Conservation (phyloP, 2,888 invertebrate species). For the Cremastinae sp. region DNA sequence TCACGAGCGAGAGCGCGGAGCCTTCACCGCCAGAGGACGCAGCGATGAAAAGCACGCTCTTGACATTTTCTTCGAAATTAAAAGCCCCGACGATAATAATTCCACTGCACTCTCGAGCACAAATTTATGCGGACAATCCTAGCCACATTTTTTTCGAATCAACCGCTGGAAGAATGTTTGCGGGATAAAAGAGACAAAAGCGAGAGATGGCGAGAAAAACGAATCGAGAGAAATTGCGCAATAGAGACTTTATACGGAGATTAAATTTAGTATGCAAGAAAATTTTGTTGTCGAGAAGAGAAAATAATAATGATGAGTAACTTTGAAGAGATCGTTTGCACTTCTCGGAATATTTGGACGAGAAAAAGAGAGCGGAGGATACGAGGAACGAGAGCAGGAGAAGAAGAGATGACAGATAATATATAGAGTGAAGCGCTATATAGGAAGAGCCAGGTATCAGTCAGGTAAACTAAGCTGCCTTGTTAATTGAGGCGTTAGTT, state of each 20-base stretch:
- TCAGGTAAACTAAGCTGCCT: slow-evolving; percentile 58
- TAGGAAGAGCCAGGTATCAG: slow-evolving; percentile 55
- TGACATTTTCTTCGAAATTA: slow-evolving; percentile 58
- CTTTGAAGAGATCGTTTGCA: too few species aligned
- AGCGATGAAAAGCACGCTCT: slow-evolving; percentile 47
- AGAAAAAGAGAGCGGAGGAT: slow-evolving; percentile 1
- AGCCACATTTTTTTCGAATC: too few species aligned
- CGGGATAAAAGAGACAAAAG: too few species aligned
- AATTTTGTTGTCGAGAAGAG: too few species aligned
- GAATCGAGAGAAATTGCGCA: slow-evolving; percentile 17
- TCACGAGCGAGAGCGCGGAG: slow-evolving; percentile 54
- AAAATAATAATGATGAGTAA: too few species aligned
- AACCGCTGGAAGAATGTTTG: too few species aligned
- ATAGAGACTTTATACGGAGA: too few species aligned
- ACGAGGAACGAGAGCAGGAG: slow-evolving; percentile 14
- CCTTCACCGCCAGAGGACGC: slow-evolving; percentile 52
- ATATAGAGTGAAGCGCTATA: slow-evolving; percentile 50
- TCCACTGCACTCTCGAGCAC: slow-evolving; percentile 27
- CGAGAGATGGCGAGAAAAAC: slow-evolving; percentile 26
- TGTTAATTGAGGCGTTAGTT: slow-evolving; percentile 62
- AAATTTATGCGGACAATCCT: slow-evolving; percentile 10
- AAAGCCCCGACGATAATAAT: slow-evolving; percentile 25
- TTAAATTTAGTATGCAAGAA: too few species aligned
- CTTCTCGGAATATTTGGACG: too few species aligned
- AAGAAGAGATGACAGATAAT: slow-evolving; percentile 30